A percentile compares a stretch with the other conserved stretches of the same genome.
phyloP scores from a whole-genome alignment of 2,888 invertebrate genomes.

The Drosophila neutralis region DNA sequence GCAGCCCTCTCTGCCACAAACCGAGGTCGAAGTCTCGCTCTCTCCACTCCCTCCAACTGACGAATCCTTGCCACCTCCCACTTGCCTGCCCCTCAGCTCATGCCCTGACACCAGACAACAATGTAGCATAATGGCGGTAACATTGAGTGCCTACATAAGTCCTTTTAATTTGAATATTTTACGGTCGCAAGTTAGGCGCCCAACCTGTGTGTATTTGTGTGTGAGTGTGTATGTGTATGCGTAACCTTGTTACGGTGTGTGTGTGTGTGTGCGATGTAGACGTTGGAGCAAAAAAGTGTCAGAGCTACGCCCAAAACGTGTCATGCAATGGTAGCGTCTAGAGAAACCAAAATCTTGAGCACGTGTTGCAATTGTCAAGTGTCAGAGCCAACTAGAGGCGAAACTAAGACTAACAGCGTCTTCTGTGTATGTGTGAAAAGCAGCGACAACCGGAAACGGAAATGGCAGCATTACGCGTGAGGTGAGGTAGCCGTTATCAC shows the following conservation, averaged over 20 bases:
- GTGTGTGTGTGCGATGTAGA: constrained; percentile 35
- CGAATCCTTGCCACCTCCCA: not conserved
- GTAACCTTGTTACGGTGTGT: constrained; percentile 8
- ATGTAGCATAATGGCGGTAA: constrained; percentile 75
- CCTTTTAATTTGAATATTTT: constrained; percentile 82
- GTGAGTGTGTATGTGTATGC: constrained; percentile 6
- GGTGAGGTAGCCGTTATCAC: constrained; percentile 31
- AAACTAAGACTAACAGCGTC: constrained; percentile 26
- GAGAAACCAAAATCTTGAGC: constrained; percentile 52
- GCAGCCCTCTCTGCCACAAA: constrained; percentile 40
- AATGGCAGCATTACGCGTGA: constrained; percentile 53
- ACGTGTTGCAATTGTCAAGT: constrained; percentile 77
- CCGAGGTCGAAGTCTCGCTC: constrained; percentile 47
- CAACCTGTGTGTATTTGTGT: constrained; percentile 2
- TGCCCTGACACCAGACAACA: constrained; percentile 56
- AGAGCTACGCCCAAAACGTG: constrained; percentile 49
- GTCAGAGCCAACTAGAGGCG: constrained; percentile 34
- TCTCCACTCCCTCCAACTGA: not conserved
- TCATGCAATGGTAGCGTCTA: constrained; percentile 23
- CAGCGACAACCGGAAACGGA: constrained; percentile 61
- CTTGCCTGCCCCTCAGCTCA: not conserved
- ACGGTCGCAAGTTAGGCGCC: constrained; percentile 55
- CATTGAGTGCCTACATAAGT: constrained; percentile 82
- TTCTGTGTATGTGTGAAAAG: constrained; percentile 9
- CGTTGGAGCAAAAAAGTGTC: constrained; percentile 26